phyloP scores from a whole-genome alignment of 2,113 vertebrate species.

The Crotalus viridis region DNA sequence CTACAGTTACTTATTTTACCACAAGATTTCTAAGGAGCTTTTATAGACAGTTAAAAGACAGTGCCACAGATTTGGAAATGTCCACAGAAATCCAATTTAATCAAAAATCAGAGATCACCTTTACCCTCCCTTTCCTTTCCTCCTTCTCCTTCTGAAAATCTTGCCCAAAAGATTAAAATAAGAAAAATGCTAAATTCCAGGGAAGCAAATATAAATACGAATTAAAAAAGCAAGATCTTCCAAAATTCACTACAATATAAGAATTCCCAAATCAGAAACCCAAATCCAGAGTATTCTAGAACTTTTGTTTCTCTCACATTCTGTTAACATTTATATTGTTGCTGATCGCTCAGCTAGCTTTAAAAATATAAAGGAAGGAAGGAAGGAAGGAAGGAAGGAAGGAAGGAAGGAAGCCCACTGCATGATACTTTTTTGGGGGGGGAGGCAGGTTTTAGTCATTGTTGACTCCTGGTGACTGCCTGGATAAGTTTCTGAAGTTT shows the following conservation, averaged over 20 bases:
- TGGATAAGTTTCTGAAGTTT: no score
- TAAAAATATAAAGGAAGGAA: no score
- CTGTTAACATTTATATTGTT: background rate
- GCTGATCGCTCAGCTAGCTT: no score
- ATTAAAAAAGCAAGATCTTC: background rate
- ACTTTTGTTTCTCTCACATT: background rate
- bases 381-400: no score
- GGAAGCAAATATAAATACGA: background rate
- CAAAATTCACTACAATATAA: no score
- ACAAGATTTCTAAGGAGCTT: slow-evolving; percentile 3
- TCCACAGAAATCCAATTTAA: background rate
- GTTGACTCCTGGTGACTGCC: no score
- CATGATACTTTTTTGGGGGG: no score
- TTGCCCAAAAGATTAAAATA: background rate
- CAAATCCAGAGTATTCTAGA: background rate
- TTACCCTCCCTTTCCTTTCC: background rate
- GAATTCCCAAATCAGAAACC: background rate
- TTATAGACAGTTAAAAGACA: background rate
- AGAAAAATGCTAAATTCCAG: background rate
- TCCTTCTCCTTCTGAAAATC: background rate
- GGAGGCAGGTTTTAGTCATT: no score
- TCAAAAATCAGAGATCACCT: no score
- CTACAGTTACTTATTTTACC: background rate
- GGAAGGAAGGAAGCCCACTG: no score
- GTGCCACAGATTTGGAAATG: background rate